Evolutionary conservation across 1,140 invertebrate genomes (phyloP), one percentile per base, ranked within the genome.

Genomic region (Drosophila bipectinata): DNA sequence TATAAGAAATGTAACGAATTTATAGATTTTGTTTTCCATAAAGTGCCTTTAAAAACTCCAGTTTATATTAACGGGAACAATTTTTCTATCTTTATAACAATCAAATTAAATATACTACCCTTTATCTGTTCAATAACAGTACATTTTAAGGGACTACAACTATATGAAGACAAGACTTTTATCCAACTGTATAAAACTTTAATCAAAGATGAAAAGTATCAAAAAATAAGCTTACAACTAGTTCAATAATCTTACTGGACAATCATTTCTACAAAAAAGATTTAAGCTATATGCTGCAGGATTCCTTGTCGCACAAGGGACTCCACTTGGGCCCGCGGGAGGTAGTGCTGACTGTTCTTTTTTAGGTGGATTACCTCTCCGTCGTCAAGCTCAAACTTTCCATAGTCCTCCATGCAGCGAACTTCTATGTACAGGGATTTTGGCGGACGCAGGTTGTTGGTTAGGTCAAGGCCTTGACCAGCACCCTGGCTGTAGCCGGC

Each of bases 401-500:
- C 98, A 93, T 98, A 98, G 92, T 99, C 97, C 45, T 94, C 92
- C 24, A 98, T 85, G 92, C 98, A 98, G 30, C 97, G 93, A 1
- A 99, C 98, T 94, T 99, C 97, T 62, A 99, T 95, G 89, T 96
- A 98, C 10, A 99, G 92, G 9, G 96, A 95, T 91, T 99, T 99
- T 1, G 98, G 98, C 58, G 98, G 98, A 49, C 96, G 95, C n/a
- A 97, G 92, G 92, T 99, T 96, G 69, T 97, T 94, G 18, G 96
- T 97, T 6, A 99, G 93, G 93, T 99, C 98, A 48, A 99, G 93
- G 5, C 97, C 96, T 67, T 94, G 93, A 0, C 15, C 44, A 8
- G 14, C 41, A 3, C 97, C 97, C 63, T 94, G 93, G 1, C 97
- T 96, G 69, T 96, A 95, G 8, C 97, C 97, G 68, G 98, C 93